A percentile compares a stretch with the other conserved stretches of the same genome.
These are phyloP conservation scores for Epinotia brunnichana DNA, from an alignment of 2,888 invertebrate species.

Conservation along the genomic window DNA sequence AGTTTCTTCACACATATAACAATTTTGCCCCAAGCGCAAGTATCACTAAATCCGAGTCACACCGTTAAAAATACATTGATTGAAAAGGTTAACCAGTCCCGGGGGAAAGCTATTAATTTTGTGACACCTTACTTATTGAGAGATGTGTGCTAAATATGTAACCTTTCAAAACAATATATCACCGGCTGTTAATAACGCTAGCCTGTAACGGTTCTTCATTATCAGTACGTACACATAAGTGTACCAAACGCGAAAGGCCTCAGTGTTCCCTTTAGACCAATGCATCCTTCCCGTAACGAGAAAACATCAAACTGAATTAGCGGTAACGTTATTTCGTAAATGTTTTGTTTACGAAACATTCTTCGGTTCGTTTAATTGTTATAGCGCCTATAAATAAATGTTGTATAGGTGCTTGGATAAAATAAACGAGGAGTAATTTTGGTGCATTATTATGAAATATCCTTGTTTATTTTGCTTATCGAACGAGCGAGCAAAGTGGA, in stretches of 20 bases:
- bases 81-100: background rate
- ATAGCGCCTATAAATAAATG: constrained; percentile 24
- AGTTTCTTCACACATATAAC: too few species aligned
- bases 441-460: background rate
- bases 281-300: constrained; percentile 43
- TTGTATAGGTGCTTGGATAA: constrained; percentile 26
- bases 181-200: constrained; percentile 27
- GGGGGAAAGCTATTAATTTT: background rate
- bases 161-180: background rate
- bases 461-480: background rate
- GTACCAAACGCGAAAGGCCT: constrained; percentile 28
- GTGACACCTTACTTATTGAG: background rate
- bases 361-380: constrained; percentile 37
- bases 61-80: background rate
- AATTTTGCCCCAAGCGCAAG: background rate
- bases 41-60: background rate
- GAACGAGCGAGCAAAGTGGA: too few species aligned
- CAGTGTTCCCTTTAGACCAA: constrained; percentile 42
- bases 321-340: constrained; percentile 42
- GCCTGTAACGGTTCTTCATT: constrained; percentile 19
- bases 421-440: background rate
- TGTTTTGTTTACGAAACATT: constrained; percentile 40
- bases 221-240: constrained; percentile 27
- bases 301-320: constrained; percentile 44
- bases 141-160: background rate